Conservation (phyloP, 2,113 vertebrate species). For the Pseudorhombus dupliciocellatus region DNA sequence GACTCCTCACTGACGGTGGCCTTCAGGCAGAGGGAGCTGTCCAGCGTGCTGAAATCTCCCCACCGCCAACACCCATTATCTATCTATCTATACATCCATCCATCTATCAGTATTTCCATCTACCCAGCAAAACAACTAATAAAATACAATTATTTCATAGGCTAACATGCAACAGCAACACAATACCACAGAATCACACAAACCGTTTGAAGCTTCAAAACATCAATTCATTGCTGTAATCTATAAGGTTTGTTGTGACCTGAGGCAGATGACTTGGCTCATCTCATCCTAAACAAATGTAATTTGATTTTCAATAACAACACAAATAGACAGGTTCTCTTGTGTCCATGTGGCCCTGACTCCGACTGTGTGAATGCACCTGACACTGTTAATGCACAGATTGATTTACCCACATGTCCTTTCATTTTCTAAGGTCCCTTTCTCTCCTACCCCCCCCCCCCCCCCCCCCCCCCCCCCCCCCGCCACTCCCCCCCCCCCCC, state of each 20-base stretch:
- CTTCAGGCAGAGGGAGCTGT: conserved; percentile 64
- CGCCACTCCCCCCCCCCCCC: neutral
- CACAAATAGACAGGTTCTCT: neutral
- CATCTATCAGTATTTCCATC: neutral
- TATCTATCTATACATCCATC: neutral
- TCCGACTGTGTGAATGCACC: too few species aligned
- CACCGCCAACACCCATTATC: neutral
- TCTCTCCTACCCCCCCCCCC: neutral
- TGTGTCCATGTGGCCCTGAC: too few species aligned
- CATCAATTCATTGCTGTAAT: neutral
- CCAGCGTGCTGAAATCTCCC: conserved; percentile 67
- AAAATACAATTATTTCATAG: too few species aligned
- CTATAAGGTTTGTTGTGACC: too few species aligned
- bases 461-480: neutral
- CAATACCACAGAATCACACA: neutral
- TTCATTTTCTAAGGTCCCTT: too few species aligned
- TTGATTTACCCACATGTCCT: too few species aligned
- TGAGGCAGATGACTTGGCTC: too few species aligned
- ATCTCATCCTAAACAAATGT: neutral
- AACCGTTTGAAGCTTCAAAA: neutral
- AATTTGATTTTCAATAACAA: neutral
- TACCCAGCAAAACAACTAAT: neutral
- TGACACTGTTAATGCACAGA: too few species aligned
- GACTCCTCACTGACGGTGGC: conserved; percentile 14
- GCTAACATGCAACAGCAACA: too few species aligned